Base-by-base conservation (phyloP, 2,113 vertebrate species). In the Salvelinus sp. region DNA sequence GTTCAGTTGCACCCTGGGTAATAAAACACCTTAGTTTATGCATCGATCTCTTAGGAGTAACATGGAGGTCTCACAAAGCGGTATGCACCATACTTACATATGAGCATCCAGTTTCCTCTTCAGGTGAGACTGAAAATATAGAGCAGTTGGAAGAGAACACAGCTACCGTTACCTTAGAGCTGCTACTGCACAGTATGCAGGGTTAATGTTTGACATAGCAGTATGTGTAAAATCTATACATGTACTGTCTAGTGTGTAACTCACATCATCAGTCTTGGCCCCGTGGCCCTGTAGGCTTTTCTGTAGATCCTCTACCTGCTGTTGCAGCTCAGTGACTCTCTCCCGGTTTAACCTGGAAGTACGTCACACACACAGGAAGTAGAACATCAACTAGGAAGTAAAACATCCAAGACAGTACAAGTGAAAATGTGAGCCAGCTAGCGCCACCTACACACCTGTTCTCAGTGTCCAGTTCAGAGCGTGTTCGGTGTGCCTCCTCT, bases 261-360 rank as follows among this genome's bases (percentile, higher is more conserved):
- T 96, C 90, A 97, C 96, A 60, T 95, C 96, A 84, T 98, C 97
- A 3, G 94, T 85, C 88, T 96, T 97, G 80, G 93, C 85, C 5
- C 94, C 96, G 81, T 98, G 95, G 54, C 95, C 96, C 84, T 99
- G 98, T 65, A 99, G 92, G 72, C 95, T 93, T 83, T 94, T 98
- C 76, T 99, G 98, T 28, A 99, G 94, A 76, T 99, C 97, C 79
- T 96, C 97, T 70, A 99, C 94, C 87, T 99, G 97, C 83, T 95
- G 95, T 80, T 97, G 96, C 28, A 98, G 81, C 87, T 96, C 97
- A 79, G 88, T 82, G 63, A 97, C 88, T 6, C 88, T 92, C 77
- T 96, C 96, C 83, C 89, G 88, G 85, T 91, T 95, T 77, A 99
- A 84, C 85, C 97, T 99, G 68, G 68, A 69, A 69, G 68, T 47